Evolutionary conservation across 2,888 invertebrate species (phyloP).

Genomic region (Frankliniella fusca): DNA sequence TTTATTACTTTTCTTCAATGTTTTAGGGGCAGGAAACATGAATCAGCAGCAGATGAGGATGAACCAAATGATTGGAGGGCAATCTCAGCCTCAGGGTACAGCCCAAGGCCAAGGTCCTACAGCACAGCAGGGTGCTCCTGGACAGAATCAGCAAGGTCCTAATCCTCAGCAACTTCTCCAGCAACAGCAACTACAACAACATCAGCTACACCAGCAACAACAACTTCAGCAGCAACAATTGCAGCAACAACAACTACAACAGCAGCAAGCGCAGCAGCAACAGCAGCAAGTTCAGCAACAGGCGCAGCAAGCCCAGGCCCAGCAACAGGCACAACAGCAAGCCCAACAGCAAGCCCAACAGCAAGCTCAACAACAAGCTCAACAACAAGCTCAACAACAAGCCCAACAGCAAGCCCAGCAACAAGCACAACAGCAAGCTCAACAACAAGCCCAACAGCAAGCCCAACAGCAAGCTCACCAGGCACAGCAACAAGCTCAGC

Average conservation of each 20-base stretch:
- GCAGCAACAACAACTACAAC: constrained; percentile 43
- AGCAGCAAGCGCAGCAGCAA: constrained; percentile 43
- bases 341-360: constrained; percentile 30
- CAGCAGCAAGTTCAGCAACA: constrained; percentile 38
- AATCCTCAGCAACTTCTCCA: constrained; percentile 32
- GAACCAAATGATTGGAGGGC: background rate
- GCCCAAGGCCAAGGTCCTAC: constrained; percentile 15
- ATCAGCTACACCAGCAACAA: constrained; percentile 43
- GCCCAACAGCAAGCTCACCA: constrained; percentile 28
- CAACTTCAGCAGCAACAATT: constrained; percentile 43
- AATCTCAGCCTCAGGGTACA: background rate
- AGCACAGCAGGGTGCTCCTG: constrained; percentile 7
- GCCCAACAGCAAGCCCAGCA: constrained; percentile 46
- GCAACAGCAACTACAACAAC: constrained; percentile 33
- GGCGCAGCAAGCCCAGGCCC: constrained; percentile 40
- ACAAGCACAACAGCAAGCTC: constrained; percentile 41
- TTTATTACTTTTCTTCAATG: background rate
- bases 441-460: constrained; percentile 41
- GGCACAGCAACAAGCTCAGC: constrained; percentile 23
- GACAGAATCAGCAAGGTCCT: background rate
- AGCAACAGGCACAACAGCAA: constrained; percentile 42
- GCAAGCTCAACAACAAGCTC: constrained; percentile 32
- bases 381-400: constrained; percentile 35
- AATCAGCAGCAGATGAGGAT: constrained; percentile 14
- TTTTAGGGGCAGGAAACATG: background rate